Conservation (phyloP, 2,113 vertebrate species). For the Elephantulus edwardii region DNA sequence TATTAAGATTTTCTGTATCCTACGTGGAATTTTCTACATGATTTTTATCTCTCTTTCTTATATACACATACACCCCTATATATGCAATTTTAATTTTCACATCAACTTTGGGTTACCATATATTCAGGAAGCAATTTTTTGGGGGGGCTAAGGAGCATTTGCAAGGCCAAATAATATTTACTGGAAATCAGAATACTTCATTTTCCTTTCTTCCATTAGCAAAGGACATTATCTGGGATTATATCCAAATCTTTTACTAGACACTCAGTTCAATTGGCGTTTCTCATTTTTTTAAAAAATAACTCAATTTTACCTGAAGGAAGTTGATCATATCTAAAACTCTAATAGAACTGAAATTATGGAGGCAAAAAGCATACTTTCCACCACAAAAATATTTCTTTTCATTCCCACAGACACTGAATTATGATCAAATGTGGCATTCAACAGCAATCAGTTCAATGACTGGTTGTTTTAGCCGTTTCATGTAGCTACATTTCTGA, state of each 20-base stretch:
- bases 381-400: slow-evolving; percentile 22
- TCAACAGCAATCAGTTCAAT: slow-evolving; percentile 27
- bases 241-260: slow-evolving; percentile 62
- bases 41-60: neutral
- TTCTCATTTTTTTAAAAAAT: slow-evolving; percentile 56
- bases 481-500: slow-evolving; percentile 50
- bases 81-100: slow-evolving; percentile 14
- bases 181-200: slow-evolving; percentile 63
- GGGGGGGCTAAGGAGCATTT: neutral
- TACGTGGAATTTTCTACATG: slow-evolving; percentile 15
- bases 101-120: slow-evolving; percentile 31
- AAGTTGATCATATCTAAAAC: slow-evolving; percentile 47
- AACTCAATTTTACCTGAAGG: slow-evolving; percentile 33
- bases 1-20: slow-evolving; percentile 1
- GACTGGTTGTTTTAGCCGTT: slow-evolving; percentile 42
- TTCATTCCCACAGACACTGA: slow-evolving; percentile 29
- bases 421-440: slow-evolving; percentile 44
- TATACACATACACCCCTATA: neutral
- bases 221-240: slow-evolving; percentile 58
- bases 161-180: slow-evolving; percentile 55
- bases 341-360: slow-evolving; percentile 38
- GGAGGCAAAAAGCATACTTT: slow-evolving; percentile 29
- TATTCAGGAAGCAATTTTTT: slow-evolving; percentile 48
- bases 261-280: slow-evolving; percentile 58
- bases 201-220: slow-evolving; percentile 62